Evolutionary conservation across 2,797 vertebrate species (phyloP), one percentile per base, ranked within the genome.

Genomic region (Sus cebifrons): DNA sequence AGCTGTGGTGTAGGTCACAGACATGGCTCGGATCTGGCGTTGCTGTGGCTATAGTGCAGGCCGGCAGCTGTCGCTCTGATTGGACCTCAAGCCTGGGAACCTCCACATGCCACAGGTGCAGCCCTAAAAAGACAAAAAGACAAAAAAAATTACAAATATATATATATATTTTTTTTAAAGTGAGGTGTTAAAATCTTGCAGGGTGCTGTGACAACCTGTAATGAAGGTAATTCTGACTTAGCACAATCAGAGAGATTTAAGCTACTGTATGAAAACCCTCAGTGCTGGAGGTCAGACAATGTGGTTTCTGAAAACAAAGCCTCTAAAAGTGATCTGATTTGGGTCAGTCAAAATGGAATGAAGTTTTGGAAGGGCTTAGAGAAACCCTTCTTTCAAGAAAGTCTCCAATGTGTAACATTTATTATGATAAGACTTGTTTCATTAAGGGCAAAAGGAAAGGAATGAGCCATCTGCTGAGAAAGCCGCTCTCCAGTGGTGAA

Each of bases 151-250:
- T 91, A 71, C 29, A 82, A 56, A 25, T 32, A 32, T 32, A 32
- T 32, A 32, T 36, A 36, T 3, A 36, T 36, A 36, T 36, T 54
- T 10, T 36, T 54, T 10, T 65, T 36, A 13, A 89, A 54, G 3
- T 20, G 14, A 82, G 36, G 60, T 9, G 11, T 54, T 88, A 58
- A 36, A 36, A 36, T 70, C 25, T 68, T 74, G 20, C 25, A 84
- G 36, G 84, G 17, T 23, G 17, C 18, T 74, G 17, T 75, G 62
- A 77, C 56, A 71, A 82, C 82, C 4, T 14, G 2, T 25, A 86
- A 74, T 78, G 27, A 89, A 88, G 73, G 13, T 29, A 36, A 93
- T 68, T 81, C 29, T 92, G 71, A 87, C n/a, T 60, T 16, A 83
- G 36, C 32, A 86, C 29, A 70, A 32, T 49, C 44, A 58, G 23